Conservation (phyloP, 1,140 invertebrate species). For the Hycleus cichorii region DNA sequence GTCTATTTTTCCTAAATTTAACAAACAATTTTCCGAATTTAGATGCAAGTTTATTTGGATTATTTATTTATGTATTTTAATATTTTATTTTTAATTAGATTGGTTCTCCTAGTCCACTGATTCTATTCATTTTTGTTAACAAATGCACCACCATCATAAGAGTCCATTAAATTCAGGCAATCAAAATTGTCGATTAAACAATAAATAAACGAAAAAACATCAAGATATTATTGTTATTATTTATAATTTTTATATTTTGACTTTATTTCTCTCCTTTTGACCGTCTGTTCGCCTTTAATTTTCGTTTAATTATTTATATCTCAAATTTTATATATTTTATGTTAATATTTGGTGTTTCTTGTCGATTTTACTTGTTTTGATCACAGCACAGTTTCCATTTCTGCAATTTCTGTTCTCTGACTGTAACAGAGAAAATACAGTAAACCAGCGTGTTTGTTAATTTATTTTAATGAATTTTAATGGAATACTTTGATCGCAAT, state of each 20-base stretch:
- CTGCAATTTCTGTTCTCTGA: slow-evolving; percentile 65
- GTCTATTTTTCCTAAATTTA: no score
- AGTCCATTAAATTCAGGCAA: slow-evolving; percentile 23
- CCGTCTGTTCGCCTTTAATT: background rate
- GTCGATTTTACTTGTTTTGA: slow-evolving; percentile 29
- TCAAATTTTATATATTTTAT: background rate
- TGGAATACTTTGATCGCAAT: no score
- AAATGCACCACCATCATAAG: slow-evolving; percentile 32
- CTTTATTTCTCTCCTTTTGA: background rate
- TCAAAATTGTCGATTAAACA: background rate
- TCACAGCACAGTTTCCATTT: slow-evolving; percentile 88
- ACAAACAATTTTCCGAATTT: background rate
- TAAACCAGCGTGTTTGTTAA: no score
- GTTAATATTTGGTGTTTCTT: slow-evolving; percentile 28
- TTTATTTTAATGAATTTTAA: no score
- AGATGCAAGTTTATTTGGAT: slow-evolving; percentile 1
- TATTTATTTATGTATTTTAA: slow-evolving; percentile 2
- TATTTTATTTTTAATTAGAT: background rate
- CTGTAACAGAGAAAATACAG: slow-evolving; percentile 33
- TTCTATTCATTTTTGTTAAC: slow-evolving; percentile 26
- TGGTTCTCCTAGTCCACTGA: slow-evolving; percentile 12
- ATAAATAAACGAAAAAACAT: background rate
- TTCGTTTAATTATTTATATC: background rate
- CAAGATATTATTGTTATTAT: background rate
- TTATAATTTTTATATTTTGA: background rate